These are phyloP conservation scores for Alexandromys fortis DNA, from an alignment of 2,113 vertebrate genomes.

Conservation along the genomic window DNA sequence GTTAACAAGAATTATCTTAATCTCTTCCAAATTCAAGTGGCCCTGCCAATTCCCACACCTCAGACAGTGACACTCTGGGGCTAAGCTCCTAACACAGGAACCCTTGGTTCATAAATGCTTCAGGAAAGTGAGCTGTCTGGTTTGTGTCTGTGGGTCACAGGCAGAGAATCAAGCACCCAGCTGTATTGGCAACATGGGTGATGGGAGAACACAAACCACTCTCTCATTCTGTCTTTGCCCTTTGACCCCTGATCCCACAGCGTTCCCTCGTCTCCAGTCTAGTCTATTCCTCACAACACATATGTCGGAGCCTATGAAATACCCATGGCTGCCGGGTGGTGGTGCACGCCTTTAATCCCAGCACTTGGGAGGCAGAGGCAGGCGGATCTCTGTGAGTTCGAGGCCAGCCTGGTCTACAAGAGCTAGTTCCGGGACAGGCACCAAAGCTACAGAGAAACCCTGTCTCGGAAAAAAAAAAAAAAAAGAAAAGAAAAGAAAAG, in stretches of 20 bases:
- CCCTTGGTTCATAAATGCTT: background rate
- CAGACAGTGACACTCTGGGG: too few relatives aligned
- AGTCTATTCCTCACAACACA: background rate
- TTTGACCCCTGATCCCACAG: background rate
- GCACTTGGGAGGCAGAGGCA: too few relatives aligned
- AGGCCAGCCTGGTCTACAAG: too few relatives aligned
- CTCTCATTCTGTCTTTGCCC: background rate
- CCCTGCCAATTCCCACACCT: background rate
- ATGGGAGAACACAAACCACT: background rate
- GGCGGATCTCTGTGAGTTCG: too few relatives aligned
- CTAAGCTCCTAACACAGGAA: background rate
- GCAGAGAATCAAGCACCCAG: background rate
- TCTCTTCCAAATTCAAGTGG: background rate
- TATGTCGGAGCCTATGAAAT: background rate
- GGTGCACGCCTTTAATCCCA: too few relatives aligned
- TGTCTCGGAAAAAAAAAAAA: too few relatives aligned
- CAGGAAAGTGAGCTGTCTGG: background rate
- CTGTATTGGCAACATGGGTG: background rate
- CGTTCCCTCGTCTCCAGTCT: background rate
- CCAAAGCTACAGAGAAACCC: too few relatives aligned
- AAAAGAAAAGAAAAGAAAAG: too few relatives aligned
- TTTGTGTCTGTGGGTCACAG: background rate
- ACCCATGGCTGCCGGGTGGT: background rate
- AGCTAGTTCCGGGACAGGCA: too few relatives aligned
- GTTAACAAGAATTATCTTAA: background rate